phyloP scores from a whole-genome alignment of 2,113 vertebrate genomes.

The Pollimyrus isidori region DNA sequence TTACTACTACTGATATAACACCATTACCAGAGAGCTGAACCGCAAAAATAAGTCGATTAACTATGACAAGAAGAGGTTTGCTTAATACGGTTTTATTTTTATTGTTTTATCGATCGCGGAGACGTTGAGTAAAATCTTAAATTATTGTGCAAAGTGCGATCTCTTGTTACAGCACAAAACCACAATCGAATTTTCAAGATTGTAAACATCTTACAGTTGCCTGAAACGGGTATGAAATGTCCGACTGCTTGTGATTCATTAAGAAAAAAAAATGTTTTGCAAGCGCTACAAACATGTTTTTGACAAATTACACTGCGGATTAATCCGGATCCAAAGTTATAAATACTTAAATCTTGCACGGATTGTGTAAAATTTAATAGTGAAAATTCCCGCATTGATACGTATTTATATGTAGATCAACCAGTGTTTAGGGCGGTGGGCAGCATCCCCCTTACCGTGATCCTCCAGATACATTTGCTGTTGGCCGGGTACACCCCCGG shows the following conservation, averaged over 20 bases:
- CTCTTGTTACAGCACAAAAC: not conserved
- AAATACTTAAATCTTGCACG: not conserved
- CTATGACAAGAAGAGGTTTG: not conserved
- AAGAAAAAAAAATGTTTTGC: not conserved
- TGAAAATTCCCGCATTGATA: not conserved
- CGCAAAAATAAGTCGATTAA: not conserved
- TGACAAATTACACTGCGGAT: not conserved
- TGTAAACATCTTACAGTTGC: not conserved
- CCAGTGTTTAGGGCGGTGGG: not conserved
- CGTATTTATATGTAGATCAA: not conserved
- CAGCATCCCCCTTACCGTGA: conserved; percentile 75
- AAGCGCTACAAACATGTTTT: not conserved
- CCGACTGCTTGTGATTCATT: not conserved
- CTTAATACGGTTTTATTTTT: not conserved
- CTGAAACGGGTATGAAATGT: not conserved
- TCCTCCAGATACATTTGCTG: conserved; percentile 96
- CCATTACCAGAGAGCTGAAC: not conserved
- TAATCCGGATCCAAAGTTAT: not conserved
- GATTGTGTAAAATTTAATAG: not conserved
- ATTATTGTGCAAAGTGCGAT: too few relatives aligned
- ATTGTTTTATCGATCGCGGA: too few relatives aligned
- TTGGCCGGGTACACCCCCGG: conserved; percentile 96
- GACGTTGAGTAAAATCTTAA: too few relatives aligned
- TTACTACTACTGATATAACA: not conserved
- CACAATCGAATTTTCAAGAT: not conserved